Percentiles rank a stretch among this genome's conserved stretches.
Conservation (phyloP, 2,797 vertebrate genomes). For the Syncerus caffer region DNA sequence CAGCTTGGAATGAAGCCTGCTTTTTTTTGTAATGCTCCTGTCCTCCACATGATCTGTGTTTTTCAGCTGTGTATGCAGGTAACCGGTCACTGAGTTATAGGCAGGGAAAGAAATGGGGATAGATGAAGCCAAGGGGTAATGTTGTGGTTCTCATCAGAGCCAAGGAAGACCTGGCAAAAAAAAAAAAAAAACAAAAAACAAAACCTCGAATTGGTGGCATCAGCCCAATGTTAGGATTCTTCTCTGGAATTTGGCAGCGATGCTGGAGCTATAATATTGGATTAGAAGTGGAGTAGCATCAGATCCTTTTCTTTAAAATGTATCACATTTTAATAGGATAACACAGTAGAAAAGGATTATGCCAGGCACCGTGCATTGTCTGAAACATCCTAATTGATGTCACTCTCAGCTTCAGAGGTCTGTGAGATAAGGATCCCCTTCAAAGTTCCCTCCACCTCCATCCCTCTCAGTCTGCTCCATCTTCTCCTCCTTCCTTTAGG, state of each 20-base stretch:
- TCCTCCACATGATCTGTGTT: not conserved
- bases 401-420: slow-evolving; percentile 4
- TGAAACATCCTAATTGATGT: slow-evolving; percentile 44
- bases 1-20: slow-evolving; percentile 10
- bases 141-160: not conserved
- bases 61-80: not conserved
- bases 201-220: not conserved
- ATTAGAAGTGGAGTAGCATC: not conserved
- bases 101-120: not conserved
- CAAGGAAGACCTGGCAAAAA: not conserved
- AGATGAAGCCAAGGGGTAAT: not conserved
- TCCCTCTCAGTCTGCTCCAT: not conserved
- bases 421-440: not conserved
- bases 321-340: slow-evolving; percentile 51
- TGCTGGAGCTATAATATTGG: not conserved
- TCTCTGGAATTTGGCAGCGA: not conserved
- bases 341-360: slow-evolving; percentile 20
- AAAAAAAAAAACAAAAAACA: not conserved
- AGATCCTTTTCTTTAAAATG: slow-evolving; percentile 35
- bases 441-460: not conserved
- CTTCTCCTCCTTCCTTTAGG: not conserved
- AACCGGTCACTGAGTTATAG: not conserved
- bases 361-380: not conserved
- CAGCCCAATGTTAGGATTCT: not conserved
- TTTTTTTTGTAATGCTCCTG: not conserved